phyloP scores from a whole-genome alignment of 2,797 vertebrate species.

The Hyperoplus lanceolatus region DNA sequence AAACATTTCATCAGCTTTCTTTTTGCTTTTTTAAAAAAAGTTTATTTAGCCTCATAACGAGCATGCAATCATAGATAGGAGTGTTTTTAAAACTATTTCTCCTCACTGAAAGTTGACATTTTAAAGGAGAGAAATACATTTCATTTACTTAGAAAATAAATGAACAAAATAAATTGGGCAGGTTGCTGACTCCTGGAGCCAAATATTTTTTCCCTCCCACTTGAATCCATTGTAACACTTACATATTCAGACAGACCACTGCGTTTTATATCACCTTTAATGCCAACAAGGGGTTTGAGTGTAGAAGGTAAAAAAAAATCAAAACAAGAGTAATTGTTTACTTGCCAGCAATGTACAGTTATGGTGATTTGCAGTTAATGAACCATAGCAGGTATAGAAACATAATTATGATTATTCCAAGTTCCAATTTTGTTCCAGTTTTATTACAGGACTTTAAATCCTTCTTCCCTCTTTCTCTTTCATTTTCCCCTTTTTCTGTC shows the following conservation, averaged over 20 bases:
- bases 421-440: conserved; percentile 18
- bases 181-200: no score
- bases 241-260: not conserved
- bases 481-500: conserved; percentile 25
- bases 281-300: not conserved
- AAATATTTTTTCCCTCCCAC: not conserved
- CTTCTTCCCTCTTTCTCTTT: not conserved
- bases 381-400: conserved; percentile 23
- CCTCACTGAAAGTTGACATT: conserved; percentile 1
- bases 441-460: conserved; percentile 8
- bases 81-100: conserved; percentile 2
- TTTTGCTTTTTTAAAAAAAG: not conserved
- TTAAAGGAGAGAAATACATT: not conserved
- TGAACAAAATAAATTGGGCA: no score
- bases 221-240: not conserved
- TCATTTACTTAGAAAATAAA: no score
- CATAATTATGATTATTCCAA: conserved; percentile 28
- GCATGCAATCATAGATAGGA: not conserved
- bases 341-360: conserved; percentile 22
- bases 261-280: not conserved
- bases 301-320: conserved; percentile 28
- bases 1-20: conserved; percentile 46
- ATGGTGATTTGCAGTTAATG: conserved; percentile 36
- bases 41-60: conserved; percentile 14
- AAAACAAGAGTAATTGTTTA: not conserved